A percentile compares a stretch with the other conserved stretches of the same genome.
Conservation (phyloP, 2,797 vertebrate genomes). For the Bovichtus diacanthus region DNA sequence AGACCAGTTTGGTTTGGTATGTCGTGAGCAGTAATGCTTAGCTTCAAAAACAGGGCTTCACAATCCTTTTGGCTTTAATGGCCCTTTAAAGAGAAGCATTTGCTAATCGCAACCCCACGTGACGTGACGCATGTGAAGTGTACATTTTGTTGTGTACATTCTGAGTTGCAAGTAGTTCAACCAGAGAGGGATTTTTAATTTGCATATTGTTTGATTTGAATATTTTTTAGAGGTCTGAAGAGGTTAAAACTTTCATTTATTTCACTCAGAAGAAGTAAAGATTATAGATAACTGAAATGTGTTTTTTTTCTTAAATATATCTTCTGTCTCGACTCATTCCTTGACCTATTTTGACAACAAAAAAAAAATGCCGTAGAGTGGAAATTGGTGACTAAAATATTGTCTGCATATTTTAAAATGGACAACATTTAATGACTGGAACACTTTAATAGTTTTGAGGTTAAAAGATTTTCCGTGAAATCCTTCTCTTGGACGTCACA, state of each 20-base stretch:
- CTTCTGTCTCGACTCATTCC: background rate
- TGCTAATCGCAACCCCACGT: background rate
- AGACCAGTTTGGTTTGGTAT: too few relatives aligned
- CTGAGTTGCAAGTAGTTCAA: background rate
- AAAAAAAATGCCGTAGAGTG: background rate
- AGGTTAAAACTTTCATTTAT: background rate
- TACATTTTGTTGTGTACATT: too few relatives aligned
- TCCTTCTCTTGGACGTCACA: background rate
- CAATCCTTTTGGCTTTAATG: background rate
- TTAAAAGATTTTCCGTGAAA: background rate
- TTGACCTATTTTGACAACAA: background rate
- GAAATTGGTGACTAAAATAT: background rate
- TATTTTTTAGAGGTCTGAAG: background rate
- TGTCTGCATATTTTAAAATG: background rate
- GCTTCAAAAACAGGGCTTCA: background rate
- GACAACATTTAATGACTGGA: background rate
- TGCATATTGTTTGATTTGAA: background rate
- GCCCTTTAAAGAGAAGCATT: background rate
- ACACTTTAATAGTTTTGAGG: background rate
- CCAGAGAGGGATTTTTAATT: background rate
- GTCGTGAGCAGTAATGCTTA: background rate
- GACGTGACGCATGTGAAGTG: background rate
- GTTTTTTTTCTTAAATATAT: background rate
- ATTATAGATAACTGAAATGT: background rate
- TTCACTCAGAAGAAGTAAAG: background rate